Base-by-base conservation (phyloP, 2,888 invertebrate genomes). In the Diachrysia chrysitis region DNA sequence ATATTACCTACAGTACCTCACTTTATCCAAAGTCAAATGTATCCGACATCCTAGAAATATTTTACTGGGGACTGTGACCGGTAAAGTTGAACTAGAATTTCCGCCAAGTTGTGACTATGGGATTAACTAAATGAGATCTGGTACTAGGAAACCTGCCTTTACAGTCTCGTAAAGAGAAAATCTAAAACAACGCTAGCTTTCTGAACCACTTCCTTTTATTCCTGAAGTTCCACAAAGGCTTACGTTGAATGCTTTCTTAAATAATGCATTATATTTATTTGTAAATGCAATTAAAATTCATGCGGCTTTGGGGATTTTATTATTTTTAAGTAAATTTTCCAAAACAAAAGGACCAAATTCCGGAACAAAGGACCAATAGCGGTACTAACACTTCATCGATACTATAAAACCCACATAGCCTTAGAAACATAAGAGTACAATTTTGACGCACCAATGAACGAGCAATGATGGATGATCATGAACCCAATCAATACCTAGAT, bases 401-500 rank as follows among this genome's bases (percentile, higher is more conserved):
- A n/a, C 55, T 35, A 29, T 51, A 72, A 57, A 66, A 65, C 23
- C 29, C 21, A 60, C 51, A 63, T 23, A 64, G 54, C 62, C 67
- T 73, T 21, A 78, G 69, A 59, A 48, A 29, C 56, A 48, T 54
- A 54, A n/a, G 21, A 37, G 32, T 58, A 78, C 58, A 78, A 64
- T 64, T 75, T 54, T 75, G 74, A 78, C 74, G 62, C 12, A 64
- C 23, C 78, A 75, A 75, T 75, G 73, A 77, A 68, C 69, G 58
- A 12, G 42, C 65, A 69, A 79, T 85, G 86, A 85, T 85, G 75
- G 81, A 85, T 85, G 84, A 76, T 68, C 54, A 59, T 61, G 60
- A 58, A 71, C 66, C 75, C 79, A 83, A 84, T 86, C 84, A 83
- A 81, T 85, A 82, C 76, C 76, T 78, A 79, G 80, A 83, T 76